Percentiles rank a stretch among this genome's conserved stretches.
These are phyloP conservation scores for rabbit (Oryctolagus cuniculus) DNA, from an alignment of 2,113 vertebrate genomes.

Conservation along the genomic window mOryCun1.1 NC_091441.1:57657001-57657500, in stretches of 20 bases:
- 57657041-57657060: not conserved
- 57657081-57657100: not conserved
- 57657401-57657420: not conserved
- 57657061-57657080: not conserved
- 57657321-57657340: not conserved
- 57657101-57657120: not conserved
- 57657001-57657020: slow-evolving; percentile 17
- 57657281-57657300: not conserved
- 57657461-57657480: not conserved
- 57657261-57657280: not conserved
- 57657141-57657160: not conserved
- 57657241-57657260: not conserved
- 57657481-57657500: not conserved
- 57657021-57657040: slow-evolving; percentile 8
- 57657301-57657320: not conserved
- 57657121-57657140: not conserved
- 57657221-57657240: not conserved
- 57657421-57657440: not conserved
- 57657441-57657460: not conserved
- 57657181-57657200: not conserved
- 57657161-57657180: not conserved
- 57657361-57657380: not conserved
- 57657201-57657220: not conserved
- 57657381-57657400: not conserved
- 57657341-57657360: not conserved